These are phyloP conservation scores for Hylaeus anthracinus DNA, from an alignment of 1,140 invertebrate genomes.

Conservation along the genomic window DNA sequence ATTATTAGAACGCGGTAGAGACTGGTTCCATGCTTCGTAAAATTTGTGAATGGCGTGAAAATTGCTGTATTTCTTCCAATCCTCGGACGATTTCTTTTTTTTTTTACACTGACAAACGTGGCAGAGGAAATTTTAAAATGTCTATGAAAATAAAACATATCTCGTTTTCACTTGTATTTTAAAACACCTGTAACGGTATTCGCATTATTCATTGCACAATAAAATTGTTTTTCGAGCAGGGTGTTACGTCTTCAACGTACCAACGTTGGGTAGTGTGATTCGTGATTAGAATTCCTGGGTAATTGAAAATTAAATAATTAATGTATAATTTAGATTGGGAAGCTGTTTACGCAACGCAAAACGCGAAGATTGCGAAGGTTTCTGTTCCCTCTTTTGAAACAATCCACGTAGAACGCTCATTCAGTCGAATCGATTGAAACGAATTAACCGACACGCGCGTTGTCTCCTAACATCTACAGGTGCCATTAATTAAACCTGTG, in stretches of 20 bases:
- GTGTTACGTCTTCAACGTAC: too few species aligned
- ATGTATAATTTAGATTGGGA: too few species aligned
- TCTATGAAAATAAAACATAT: too few species aligned
- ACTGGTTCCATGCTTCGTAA: slow-evolving; percentile 65
- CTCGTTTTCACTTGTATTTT: neutral
- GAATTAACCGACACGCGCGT: neutral
- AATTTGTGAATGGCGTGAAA: slow-evolving; percentile 54
- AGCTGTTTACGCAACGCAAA: too few species aligned
- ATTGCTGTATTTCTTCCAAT: slow-evolving; percentile 42
- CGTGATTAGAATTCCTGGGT: too few species aligned
- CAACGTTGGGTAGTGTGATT: too few species aligned
- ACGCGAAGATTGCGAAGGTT: too few species aligned
- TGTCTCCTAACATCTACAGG: too few species aligned
- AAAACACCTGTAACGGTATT: neutral
- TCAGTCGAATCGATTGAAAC: neutral
- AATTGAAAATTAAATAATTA: too few species aligned
- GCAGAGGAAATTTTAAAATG: neutral
- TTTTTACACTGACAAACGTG: neutral
- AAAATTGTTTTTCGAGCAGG: neutral
- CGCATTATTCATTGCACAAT: neutral
- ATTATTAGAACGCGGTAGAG: slow-evolving; percentile 65
- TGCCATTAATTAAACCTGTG: too few species aligned
- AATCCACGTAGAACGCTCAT: too few species aligned
- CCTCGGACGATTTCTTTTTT: slow-evolving; percentile 48
- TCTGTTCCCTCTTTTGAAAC: too few species aligned